phyloP scores from a whole-genome alignment of 2,888 invertebrate species.

The Macrophya annulata region DNA sequence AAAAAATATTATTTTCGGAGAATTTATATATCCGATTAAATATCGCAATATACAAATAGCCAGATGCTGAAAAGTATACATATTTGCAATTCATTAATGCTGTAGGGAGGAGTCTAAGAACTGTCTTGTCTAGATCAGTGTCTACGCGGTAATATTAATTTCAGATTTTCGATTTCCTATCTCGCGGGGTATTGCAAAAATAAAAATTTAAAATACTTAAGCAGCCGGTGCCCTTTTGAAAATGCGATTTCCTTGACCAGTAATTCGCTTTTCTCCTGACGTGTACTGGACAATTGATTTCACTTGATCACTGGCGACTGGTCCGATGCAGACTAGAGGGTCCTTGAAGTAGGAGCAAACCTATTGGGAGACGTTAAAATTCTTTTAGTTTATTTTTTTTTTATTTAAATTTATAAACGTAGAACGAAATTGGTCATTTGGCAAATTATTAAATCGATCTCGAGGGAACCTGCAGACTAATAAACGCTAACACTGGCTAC shows the following conservation, averaged over 20 bases:
- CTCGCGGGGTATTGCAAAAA: neutral
- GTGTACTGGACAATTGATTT: slow-evolving; percentile 88
- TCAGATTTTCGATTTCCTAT: slow-evolving; percentile 19
- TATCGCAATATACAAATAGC: slow-evolving; percentile 27
- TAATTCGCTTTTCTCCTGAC: slow-evolving; percentile 90
- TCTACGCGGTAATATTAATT: slow-evolving; percentile 38
- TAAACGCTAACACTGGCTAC: neutral
- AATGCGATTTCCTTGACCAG: slow-evolving; percentile 79
- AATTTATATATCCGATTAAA: neutral
- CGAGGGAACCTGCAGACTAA: neutral
- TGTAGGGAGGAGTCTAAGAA: slow-evolving; percentile 27
- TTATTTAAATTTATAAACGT: no score
- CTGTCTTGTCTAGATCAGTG: slow-evolving; percentile 29
- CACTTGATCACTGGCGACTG: slow-evolving; percentile 90
- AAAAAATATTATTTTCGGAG: neutral
- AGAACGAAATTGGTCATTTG: neutral
- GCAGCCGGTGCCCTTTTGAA: slow-evolving; percentile 75
- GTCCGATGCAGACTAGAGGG: slow-evolving; percentile 92
- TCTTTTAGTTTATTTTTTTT: no score
- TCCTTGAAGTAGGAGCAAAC: slow-evolving; percentile 96
- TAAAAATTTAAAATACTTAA: slow-evolving; percentile 63
- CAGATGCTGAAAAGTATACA: slow-evolving; percentile 30
- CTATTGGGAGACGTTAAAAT: slow-evolving; percentile 77
- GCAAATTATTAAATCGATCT: neutral
- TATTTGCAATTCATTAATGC: slow-evolving; percentile 23